These are phyloP conservation scores for Latheticus oryzae DNA, from an alignment of 2,888 invertebrate genomes.

Conservation along the genomic window DNA sequence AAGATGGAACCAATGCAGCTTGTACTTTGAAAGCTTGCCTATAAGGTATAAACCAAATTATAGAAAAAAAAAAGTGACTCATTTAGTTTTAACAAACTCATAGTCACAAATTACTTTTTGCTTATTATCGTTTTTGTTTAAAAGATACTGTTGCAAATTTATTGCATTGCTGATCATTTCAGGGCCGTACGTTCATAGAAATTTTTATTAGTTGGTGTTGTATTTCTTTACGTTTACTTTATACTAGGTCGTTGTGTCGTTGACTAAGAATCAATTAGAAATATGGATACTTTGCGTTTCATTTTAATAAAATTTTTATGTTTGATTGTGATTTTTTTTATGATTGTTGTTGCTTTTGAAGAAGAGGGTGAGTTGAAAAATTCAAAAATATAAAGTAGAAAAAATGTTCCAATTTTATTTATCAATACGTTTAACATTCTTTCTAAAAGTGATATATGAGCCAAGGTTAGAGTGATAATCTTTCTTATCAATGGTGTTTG, in stretches of 20 bases:
- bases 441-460: no score
- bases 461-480: no score
- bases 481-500: no score
- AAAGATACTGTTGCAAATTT: neutral
- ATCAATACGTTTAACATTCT: no score
- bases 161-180: neutral
- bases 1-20: slow-evolving; percentile 63
- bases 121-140: slow-evolving; percentile 4
- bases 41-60: no score
- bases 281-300: neutral
- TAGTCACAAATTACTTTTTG: neutral
- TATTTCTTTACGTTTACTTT: neutral
- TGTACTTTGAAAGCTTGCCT: slow-evolving; percentile 66
- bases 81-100: slow-evolving; percentile 1
- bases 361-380: slow-evolving; percentile 3
- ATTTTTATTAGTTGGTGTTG: neutral
- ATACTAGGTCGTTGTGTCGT: no score
- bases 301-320: neutral
- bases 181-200: slow-evolving; percentile 1
- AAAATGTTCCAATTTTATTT: no score
- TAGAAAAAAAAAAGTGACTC: neutral
- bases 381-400: no score
- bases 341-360: slow-evolving; percentile 1
- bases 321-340: slow-evolving; percentile 1
- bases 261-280: no score